A percentile compares a stretch with the other conserved stretches of the same genome.
Evolutionary conservation across 2,888 invertebrate species (phyloP).

Genomic region (Liopterus haemorrhoidalis): DNA sequence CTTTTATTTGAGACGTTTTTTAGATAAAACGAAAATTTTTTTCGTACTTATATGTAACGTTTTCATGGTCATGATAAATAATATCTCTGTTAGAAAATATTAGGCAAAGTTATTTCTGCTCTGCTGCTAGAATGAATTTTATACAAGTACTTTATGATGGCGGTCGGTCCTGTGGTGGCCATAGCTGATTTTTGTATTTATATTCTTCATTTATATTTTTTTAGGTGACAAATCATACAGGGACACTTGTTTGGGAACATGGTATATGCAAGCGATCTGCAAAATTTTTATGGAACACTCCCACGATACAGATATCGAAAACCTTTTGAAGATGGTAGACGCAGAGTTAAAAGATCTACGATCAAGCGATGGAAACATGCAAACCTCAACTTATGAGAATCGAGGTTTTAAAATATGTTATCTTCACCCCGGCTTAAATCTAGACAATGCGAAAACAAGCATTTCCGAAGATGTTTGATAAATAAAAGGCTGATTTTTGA

Average conservation of each 20-base stretch:
- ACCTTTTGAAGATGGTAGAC: conserved; percentile 60
- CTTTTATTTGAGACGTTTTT: too few species aligned
- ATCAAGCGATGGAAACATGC: conserved; percentile 42
- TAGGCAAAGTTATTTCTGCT: too few species aligned
- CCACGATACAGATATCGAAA: conserved; percentile 57
- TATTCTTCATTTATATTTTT: conserved; percentile 8
- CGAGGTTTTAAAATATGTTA: conserved; percentile 60
- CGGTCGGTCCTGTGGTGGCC: too few species aligned
- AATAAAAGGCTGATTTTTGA: too few species aligned
- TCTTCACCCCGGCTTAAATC: conserved; percentile 59
- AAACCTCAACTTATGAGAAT: conserved; percentile 59
- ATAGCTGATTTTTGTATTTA: too few species aligned
- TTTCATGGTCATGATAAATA: too few species aligned
- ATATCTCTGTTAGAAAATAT: too few species aligned
- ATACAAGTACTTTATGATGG: too few species aligned
- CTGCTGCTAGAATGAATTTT: too few species aligned
- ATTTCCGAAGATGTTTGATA: too few species aligned
- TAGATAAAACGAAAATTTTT: conserved; percentile 2
- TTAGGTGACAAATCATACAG: conserved; percentile 57
- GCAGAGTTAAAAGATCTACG: conserved; percentile 42
- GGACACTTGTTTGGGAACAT: conserved; percentile 55
- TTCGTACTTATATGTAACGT: not conserved
- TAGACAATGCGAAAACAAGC: too few species aligned
- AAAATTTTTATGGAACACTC: conserved; percentile 59
- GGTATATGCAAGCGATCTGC: conserved; percentile 67